Conservation (phyloP, 2,888 invertebrate genomes). For the Dexiosoma caninum region DNA sequence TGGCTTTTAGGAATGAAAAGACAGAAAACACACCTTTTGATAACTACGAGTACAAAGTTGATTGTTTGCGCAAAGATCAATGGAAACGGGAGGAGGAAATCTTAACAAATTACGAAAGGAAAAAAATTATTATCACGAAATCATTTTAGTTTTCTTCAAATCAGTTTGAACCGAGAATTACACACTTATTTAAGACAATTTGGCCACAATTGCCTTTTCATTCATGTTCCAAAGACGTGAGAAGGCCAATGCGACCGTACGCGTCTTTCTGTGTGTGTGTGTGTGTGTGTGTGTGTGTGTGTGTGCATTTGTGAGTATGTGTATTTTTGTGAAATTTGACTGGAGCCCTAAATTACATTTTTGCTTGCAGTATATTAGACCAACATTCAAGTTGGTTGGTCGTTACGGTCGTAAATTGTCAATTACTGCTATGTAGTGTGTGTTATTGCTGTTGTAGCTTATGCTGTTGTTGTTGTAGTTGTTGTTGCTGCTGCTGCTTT, state of each 20-base stretch:
- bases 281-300: neutral
- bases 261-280: neutral
- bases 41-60: conserved; percentile 16
- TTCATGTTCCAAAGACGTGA: conserved; percentile 41
- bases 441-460: neutral
- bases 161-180: conserved; percentile 45
- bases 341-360: conserved; percentile 34
- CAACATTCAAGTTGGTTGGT: conserved; percentile 27
- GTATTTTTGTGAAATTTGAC: neutral
- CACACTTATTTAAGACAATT: conserved; percentile 60
- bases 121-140: conserved; percentile 50
- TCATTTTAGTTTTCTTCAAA: conserved; percentile 41
- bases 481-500: neutral
- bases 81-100: conserved; percentile 48
- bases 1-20: conserved; percentile 45
- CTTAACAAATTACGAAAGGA: conserved; percentile 56
- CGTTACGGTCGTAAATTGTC: conserved; percentile 63
- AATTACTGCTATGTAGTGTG: conserved; percentile 34
- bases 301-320: neutral
- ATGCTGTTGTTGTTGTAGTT: neutral
- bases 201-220: conserved; percentile 61
- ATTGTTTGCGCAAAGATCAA: conserved; percentile 59
- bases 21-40: conserved; percentile 54
- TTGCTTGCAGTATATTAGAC: conserved; percentile 34
- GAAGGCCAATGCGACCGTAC: conserved; percentile 9